A percentile compares a stretch with the other conserved stretches of the same genome.
Evolutionary conservation across 2,797 vertebrate genomes (phyloP).

Genomic region (Propithecus deckenii): DNA sequence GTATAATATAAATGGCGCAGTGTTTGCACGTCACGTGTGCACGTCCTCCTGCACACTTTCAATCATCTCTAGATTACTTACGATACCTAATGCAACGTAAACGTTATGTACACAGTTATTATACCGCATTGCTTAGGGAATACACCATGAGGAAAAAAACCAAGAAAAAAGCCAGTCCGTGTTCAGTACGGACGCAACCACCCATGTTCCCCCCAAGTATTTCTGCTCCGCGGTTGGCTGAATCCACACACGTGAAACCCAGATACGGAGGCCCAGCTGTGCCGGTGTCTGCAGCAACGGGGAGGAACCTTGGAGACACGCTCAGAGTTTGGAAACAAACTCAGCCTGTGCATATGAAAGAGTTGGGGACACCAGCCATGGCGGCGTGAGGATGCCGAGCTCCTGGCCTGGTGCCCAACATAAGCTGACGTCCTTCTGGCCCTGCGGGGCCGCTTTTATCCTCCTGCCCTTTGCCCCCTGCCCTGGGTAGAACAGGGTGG

Average conservation of each 20-base stretch:
- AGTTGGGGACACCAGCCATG: accelerated
- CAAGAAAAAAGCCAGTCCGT: not conserved
- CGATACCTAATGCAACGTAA: too few species aligned
- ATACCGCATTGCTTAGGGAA: not conserved
- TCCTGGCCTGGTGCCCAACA: not conserved
- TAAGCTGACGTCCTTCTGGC: not conserved
- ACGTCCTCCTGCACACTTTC: not conserved
- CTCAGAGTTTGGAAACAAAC: not conserved
- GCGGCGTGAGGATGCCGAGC: accelerated
- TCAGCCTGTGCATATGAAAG: not conserved
- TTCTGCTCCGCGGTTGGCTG: not conserved
- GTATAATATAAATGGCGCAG: not conserved
- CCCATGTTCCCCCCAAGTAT: not conserved
- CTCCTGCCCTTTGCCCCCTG: not conserved
- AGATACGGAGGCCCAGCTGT: too few species aligned
- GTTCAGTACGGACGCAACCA: not conserved
- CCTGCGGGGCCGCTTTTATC: not conserved
- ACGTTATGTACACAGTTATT: not conserved
- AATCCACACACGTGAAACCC: too few species aligned
- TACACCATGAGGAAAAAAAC: not conserved
- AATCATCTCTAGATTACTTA: not conserved
- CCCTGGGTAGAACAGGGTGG: not conserved
- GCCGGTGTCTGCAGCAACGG: accelerated
- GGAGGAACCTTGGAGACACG: not conserved
- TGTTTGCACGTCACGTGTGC: not conserved